phyloP scores from a whole-genome alignment of 1,140 invertebrate species.

The Carposina sasakii region DNA sequence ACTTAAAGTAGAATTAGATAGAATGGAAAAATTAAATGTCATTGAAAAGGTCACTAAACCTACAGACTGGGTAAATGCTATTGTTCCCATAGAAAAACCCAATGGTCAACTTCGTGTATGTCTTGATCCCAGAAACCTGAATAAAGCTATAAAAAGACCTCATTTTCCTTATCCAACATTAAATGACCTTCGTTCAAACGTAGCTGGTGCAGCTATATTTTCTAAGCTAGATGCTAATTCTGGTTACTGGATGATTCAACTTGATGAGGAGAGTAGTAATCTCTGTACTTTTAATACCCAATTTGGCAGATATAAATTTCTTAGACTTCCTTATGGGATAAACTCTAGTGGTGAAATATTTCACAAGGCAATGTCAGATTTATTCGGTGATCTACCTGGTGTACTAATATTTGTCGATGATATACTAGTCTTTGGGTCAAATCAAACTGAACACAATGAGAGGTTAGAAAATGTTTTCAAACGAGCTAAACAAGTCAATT shows the following conservation, averaged over 20 bases:
- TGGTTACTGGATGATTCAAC: slow-evolving; percentile 23
- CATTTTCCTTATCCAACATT: slow-evolving; percentile 11
- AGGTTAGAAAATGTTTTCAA: slow-evolving; percentile 8
- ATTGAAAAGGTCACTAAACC: slow-evolving; percentile 40
- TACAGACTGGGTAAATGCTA: slow-evolving; percentile 54
- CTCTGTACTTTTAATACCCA: slow-evolving; percentile 32
- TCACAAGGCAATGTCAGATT: slow-evolving; percentile 7
- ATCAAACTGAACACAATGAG: slow-evolving; percentile 5
- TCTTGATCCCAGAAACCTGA: slow-evolving; percentile 45
- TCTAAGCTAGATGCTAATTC: slow-evolving; percentile 18
- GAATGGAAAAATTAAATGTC: slow-evolving; percentile 20
- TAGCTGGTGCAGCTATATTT: slow-evolving; percentile 16
- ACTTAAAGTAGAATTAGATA: slow-evolving; percentile 6
- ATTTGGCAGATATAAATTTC: slow-evolving; percentile 28
- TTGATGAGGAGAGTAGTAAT: slow-evolving; percentile 23
- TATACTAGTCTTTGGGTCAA: slow-evolving; percentile 9
- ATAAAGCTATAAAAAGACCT: slow-evolving; percentile 13
- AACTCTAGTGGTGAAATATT: slow-evolving; percentile 8
- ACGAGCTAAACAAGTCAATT: slow-evolving; percentile 4
- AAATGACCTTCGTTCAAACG: slow-evolving; percentile 17
- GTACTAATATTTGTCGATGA: slow-evolving; percentile 10
- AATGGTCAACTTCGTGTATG: slow-evolving; percentile 48
- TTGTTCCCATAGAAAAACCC: slow-evolving; percentile 51
- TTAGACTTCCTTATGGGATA: slow-evolving; percentile 29
- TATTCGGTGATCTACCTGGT: slow-evolving; percentile 7